Conservation (phyloP, 2,113 vertebrate species). For the Engystomops pustulosus region DNA sequence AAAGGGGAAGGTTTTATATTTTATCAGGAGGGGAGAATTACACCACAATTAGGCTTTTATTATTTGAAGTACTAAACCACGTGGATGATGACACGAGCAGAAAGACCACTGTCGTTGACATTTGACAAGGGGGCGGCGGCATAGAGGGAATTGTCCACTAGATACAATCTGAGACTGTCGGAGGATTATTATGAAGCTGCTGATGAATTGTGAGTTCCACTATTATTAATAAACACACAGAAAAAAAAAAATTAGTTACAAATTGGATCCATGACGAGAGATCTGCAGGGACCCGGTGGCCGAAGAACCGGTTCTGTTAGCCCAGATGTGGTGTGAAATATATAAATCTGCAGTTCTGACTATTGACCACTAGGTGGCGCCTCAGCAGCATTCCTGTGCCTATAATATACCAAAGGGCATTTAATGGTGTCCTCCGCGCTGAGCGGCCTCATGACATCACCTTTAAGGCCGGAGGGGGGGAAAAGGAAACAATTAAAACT, state of each 20-base stretch:
- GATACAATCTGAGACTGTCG: background rate
- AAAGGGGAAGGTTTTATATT: background rate
- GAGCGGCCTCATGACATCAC: background rate
- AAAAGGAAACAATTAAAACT: no score
- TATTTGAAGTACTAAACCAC: background rate
- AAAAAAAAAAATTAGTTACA: background rate
- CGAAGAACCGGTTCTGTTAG: background rate
- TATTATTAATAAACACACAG: background rate
- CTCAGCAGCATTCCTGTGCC: slow-evolving; percentile 8
- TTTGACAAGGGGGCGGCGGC: background rate
- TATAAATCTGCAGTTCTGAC: background rate
- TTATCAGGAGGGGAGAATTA: background rate
- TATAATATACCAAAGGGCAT: slow-evolving; percentile 20
- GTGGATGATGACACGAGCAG: no score
- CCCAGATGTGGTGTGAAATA: background rate
- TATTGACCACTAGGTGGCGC: slow-evolving; percentile 4
- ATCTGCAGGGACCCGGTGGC: background rate
- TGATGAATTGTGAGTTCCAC: background rate
- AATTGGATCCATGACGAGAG: background rate
- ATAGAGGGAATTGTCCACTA: no score
- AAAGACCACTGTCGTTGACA: background rate
- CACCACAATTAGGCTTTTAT: no score
- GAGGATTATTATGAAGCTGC: background rate
- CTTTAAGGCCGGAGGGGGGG: no score
- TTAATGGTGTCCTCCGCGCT: background rate